phyloP scores from a whole-genome alignment of 2,888 invertebrate species.

The Cataglyphis rosenhaueri region DNA sequence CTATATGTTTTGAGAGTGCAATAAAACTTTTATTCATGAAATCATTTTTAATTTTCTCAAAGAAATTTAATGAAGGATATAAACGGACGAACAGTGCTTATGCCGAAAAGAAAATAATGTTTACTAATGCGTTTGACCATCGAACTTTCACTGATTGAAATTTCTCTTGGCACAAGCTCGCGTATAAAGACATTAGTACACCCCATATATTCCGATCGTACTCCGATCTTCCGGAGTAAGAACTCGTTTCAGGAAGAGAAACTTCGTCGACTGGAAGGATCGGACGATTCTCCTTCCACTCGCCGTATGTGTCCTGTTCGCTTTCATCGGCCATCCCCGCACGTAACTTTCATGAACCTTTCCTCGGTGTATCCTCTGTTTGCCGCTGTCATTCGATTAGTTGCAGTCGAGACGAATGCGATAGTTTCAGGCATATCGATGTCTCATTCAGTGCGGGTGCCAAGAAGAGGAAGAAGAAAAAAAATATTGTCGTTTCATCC shows the following conservation, averaged over 20 bases:
- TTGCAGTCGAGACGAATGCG: conserved; percentile 30
- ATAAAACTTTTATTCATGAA: background rate
- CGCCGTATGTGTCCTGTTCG: background rate
- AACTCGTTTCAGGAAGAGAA: conserved; percentile 55
- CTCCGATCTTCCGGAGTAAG: conserved; percentile 51
- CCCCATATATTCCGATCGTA: conserved; percentile 57
- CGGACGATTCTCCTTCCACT: conserved; percentile 57
- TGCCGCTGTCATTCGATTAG: conserved; percentile 50
- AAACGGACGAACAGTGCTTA: background rate
- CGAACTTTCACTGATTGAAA: conserved; percentile 43
- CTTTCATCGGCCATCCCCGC: conserved; percentile 2
- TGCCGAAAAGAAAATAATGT: conserved; percentile 1
- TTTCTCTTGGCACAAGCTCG: conserved; percentile 36
- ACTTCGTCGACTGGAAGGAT: conserved; percentile 60
- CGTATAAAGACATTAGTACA: conserved; percentile 54
- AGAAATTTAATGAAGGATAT: background rate
- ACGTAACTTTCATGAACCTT: conserved; percentile 36
- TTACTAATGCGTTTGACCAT: conserved; percentile 23
- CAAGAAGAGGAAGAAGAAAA: conserved; percentile 72
- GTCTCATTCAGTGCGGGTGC: conserved; percentile 8
- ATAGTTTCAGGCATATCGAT: conserved; percentile 45
- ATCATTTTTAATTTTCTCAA: background rate
- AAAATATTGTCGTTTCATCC: conserved; percentile 84
- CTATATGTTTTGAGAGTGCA: too few relatives aligned
- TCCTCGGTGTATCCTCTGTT: conserved; percentile 34